Evolutionary conservation across 1,140 invertebrate genomes (phyloP).

Genomic region (Caenorhabditis inopinata): DNA sequence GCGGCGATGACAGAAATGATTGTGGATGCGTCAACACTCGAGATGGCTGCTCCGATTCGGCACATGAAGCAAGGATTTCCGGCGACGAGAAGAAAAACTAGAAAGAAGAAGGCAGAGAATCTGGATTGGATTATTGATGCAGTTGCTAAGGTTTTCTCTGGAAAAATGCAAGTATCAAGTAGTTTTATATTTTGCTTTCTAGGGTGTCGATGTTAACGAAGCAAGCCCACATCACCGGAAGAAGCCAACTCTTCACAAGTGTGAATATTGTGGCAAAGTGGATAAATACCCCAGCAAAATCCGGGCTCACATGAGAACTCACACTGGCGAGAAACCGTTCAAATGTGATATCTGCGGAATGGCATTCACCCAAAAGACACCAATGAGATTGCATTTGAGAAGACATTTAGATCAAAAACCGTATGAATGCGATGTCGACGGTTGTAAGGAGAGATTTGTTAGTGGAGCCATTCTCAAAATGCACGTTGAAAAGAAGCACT

Average conservation of each 20-base stretch:
- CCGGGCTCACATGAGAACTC: constrained; percentile 83
- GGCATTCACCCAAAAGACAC: constrained; percentile 78
- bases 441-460: constrained; percentile 37
- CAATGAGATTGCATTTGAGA: constrained; percentile 74
- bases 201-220: constrained; percentile 38
- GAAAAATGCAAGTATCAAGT: neutral
- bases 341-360: constrained; percentile 92
- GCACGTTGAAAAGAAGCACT: constrained; percentile 39
- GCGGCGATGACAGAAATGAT: constrained; percentile 8
- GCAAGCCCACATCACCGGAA: constrained; percentile 42
- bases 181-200: neutral
- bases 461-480: constrained; percentile 34
- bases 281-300: constrained; percentile 56
- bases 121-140: constrained; percentile 56
- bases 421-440: constrained; percentile 64
- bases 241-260: constrained; percentile 48
- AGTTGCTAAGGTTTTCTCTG: constrained; percentile 44
- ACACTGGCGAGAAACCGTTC: constrained; percentile 77
- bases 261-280: constrained; percentile 49
- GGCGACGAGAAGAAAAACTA: neutral
- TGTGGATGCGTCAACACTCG: constrained; percentile 23
- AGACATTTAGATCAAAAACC: constrained; percentile 84
- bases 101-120: constrained; percentile 28
- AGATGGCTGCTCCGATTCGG: neutral
- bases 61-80: neutral